Evolutionary conservation across 2,113 vertebrate species (phyloP).

Genomic region (Lampris megalopsis): DNA sequence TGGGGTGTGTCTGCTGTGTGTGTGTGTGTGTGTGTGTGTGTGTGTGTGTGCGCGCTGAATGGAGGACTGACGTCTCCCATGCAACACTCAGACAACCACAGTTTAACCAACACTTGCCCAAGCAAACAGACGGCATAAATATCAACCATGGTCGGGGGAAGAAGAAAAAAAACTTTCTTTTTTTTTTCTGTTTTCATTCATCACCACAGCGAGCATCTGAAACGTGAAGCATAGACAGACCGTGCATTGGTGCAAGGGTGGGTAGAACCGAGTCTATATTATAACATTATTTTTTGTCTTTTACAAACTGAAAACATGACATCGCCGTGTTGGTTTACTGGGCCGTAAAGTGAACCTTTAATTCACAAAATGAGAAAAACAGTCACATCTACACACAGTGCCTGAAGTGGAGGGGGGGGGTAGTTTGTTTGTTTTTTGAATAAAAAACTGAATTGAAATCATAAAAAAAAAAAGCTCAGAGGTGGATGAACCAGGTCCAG

Average conservation of each 20-base stretch:
- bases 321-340: too few species aligned
- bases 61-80: constrained; percentile 47
- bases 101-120: constrained; percentile 61
- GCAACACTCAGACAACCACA: constrained; percentile 68
- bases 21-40: constrained; percentile 9
- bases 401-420: too few species aligned
- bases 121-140: constrained; percentile 57
- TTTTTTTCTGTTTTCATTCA: constrained; percentile 27
- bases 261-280: too few species aligned
- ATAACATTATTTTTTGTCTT: too few species aligned
- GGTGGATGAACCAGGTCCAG: constrained; percentile 9
- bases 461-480: neutral
- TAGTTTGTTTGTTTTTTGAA: too few species aligned
- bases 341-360: too few species aligned
- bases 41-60: constrained; percentile 40
- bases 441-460: too few species aligned
- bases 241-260: neutral
- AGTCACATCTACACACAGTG: too few species aligned
- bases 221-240: constrained; percentile 26
- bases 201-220: constrained; percentile 21
- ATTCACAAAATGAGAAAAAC: too few species aligned
- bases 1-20: constrained; percentile 32
- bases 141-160: constrained; percentile 25
- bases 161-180: constrained; percentile 11
- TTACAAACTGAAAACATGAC: too few species aligned